Conservation (phyloP, 2,113 vertebrate genomes). For the Apeltes quadracus region DNA sequence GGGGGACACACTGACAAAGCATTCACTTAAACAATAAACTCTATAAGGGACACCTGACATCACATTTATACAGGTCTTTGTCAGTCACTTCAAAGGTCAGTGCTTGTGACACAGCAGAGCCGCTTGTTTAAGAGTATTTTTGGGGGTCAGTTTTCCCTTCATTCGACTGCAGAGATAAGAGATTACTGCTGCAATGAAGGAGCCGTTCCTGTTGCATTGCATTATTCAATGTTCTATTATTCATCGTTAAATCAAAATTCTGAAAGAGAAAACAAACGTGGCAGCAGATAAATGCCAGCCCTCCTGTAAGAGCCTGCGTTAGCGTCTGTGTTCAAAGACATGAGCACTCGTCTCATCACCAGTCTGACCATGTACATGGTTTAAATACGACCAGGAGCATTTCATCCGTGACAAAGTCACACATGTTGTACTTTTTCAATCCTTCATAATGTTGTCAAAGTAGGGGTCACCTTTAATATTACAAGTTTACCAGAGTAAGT, state of each 20-base stretch:
- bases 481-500: background rate
- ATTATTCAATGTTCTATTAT: background rate
- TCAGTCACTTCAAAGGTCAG: background rate
- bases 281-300: background rate
- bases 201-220: slow-evolving; percentile 6
- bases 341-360: background rate
- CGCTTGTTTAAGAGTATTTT: background rate
- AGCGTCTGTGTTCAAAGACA: background rate
- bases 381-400: background rate
- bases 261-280: background rate
- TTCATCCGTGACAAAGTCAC: background rate
- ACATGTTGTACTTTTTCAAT: background rate
- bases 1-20: slow-evolving; percentile 24
- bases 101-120: background rate
- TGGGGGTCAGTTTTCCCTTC: background rate
- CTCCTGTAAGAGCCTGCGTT: too few relatives aligned
- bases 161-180: background rate
- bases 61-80: background rate
- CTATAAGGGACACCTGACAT: background rate
- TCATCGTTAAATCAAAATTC: background rate
- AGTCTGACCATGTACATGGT: background rate
- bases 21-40: background rate
- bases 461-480: background rate
- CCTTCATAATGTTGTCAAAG: background rate
- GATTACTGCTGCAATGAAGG: background rate